These are phyloP conservation scores for Anorthoa munda DNA, from an alignment of 2,888 invertebrate species.

Conservation along the genomic window DNA sequence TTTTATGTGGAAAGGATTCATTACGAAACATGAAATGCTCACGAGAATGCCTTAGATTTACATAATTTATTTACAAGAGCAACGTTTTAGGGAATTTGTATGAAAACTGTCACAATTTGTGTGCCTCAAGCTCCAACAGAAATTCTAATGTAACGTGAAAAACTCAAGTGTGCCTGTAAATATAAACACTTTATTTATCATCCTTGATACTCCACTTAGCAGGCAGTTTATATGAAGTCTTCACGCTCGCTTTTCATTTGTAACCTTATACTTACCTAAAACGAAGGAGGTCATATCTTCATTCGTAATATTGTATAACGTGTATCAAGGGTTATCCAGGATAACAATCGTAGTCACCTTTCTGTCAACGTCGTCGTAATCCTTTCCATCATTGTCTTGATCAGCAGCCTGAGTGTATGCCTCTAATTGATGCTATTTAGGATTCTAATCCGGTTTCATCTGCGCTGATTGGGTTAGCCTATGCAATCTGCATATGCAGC, in stretches of 20 bases:
- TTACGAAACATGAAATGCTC: slow-evolving; percentile 72
- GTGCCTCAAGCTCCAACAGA: slow-evolving; percentile 15
- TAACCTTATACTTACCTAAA: not conserved
- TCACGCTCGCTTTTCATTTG: not conserved
- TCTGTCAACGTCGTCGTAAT: not conserved
- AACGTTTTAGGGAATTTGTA: slow-evolving; percentile 53
- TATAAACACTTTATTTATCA: slow-evolving; percentile 47
- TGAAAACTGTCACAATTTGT: slow-evolving; percentile 58
- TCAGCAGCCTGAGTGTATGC: not conserved
- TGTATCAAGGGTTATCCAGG: not conserved
- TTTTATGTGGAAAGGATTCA: slow-evolving; percentile 74
- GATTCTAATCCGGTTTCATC: not conserved
- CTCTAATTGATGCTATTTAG: not conserved
- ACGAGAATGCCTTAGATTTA: slow-evolving; percentile 70
- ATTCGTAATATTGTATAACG: not conserved
- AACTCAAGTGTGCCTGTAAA: slow-evolving; percentile 23
- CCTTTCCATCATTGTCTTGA: not conserved
- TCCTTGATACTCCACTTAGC: slow-evolving; percentile 17
- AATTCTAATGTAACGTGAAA: slow-evolving; percentile 33
- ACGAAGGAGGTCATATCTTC: not conserved
- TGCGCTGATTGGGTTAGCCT: not conserved
- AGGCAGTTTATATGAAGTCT: not conserved
- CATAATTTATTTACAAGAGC: slow-evolving; percentile 73
- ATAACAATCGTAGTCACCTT: not conserved
- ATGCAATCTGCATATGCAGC: too few relatives aligned